phyloP scores from a whole-genome alignment of 2,797 vertebrate genomes.

The Pseudochirops corinnae region DNA sequence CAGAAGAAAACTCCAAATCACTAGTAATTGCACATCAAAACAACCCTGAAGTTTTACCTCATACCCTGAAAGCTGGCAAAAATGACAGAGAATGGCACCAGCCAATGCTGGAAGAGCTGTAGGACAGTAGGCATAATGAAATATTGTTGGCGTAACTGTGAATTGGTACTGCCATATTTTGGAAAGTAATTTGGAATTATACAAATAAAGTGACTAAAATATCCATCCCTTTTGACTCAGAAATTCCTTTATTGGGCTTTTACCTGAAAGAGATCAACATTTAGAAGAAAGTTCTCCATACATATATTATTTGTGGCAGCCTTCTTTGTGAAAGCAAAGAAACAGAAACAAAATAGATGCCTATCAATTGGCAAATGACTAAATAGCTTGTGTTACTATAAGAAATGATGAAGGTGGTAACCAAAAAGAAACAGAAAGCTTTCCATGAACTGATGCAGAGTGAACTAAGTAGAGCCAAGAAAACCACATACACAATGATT shows the following conservation, averaged over 20 bases:
- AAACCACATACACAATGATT: neutral
- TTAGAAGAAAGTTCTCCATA: neutral
- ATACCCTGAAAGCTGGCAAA: too few species aligned
- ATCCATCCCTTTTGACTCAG: neutral
- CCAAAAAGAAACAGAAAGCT: neutral
- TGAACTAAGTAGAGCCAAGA: neutral
- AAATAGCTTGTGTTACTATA: neutral
- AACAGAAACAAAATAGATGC: neutral
- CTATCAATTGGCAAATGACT: neutral
- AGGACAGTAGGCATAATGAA: too few species aligned
- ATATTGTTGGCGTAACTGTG: too few species aligned
- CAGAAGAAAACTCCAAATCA: too few species aligned
- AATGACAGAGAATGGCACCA: too few species aligned
- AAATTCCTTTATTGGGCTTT: neutral
- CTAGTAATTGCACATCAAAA: too few species aligned
- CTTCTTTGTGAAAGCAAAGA: neutral
- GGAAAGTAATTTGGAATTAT: neutral
- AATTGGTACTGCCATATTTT: too few species aligned
- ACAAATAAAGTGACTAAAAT: neutral
- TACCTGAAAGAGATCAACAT: neutral
- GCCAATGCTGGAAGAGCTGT: too few species aligned
- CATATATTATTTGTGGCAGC: neutral
- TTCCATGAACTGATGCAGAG: neutral
- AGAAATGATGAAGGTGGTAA: neutral
- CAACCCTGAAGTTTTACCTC: too few species aligned